phyloP scores from a whole-genome alignment of 1,140 invertebrate genomes.

The Trypoxylus dichotomus region DNA sequence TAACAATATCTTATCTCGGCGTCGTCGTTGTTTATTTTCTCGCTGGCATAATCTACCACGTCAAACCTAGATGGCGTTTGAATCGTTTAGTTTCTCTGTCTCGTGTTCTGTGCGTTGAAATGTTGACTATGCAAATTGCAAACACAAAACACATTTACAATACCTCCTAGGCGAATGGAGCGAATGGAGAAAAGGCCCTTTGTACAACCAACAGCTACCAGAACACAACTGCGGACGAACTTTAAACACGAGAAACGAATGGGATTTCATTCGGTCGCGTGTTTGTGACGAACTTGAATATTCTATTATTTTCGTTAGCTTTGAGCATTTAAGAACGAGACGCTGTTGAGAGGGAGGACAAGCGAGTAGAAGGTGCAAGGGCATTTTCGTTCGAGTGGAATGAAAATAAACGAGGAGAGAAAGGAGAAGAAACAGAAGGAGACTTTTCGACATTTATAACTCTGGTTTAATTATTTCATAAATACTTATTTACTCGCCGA shows the following conservation, averaged over 20 bases:
- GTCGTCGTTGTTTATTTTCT: neutral
- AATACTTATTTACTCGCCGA: neutral
- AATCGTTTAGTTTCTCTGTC: slow-evolving; percentile 1
- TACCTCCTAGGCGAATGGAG: neutral
- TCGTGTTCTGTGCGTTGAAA: neutral
- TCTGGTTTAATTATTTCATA: neutral
- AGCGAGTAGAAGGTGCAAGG: neutral
- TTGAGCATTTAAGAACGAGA: neutral
- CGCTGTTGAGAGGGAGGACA: neutral
- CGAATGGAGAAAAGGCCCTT: neutral
- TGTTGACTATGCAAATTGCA: slow-evolving; percentile 3
- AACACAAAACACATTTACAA: slow-evolving; percentile 7
- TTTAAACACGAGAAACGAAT: neutral
- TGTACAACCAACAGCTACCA: neutral
- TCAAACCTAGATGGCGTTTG: neutral
- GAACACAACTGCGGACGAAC: neutral
- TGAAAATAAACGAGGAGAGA: neutral
- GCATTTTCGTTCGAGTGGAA: neutral
- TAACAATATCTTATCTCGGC: too few species aligned
- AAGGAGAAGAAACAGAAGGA: neutral
- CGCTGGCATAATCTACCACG: neutral
- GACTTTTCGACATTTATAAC: neutral
- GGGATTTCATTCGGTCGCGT: neutral
- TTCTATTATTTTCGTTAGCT: slow-evolving; percentile 7
- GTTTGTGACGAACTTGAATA: neutral